Evolutionary conservation across 2,797 vertebrate species (phyloP), one percentile per base, ranked within the genome.

Genomic region (Hylomyscus alleni): DNA sequence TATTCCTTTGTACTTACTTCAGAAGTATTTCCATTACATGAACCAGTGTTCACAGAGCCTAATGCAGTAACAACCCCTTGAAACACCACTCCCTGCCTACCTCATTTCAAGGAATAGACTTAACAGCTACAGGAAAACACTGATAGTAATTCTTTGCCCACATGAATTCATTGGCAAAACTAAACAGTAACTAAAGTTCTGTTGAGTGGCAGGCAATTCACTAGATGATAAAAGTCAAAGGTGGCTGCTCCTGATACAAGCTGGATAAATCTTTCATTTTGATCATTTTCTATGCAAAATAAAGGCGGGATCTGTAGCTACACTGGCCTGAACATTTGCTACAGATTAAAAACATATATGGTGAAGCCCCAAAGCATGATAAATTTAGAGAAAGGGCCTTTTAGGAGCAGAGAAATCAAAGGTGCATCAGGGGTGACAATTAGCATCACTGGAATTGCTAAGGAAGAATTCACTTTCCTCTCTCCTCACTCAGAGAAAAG

Each of bases 111-210:
- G 31, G 37, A 52, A 62, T 1, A 31, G 52, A 13, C 65, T 60
- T 76, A 67, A 86, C 20, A 60, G 17, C 56, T 54, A 81, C 22
- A 54, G 94, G 84, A 76, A 67, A 89, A 60, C 29, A n/a, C 67
- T 1, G 7, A n/a, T 72, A 37, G n/a, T 72, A n/a, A n/a, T 72
- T 37, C 24, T 50, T 76, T 62, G 3, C 26, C 40, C 80, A 89
- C 26, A 72, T 77, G 58, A 89, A 60, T 58, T 85, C 80, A 75
- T 86, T 75, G 60, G 80, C 65, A 81, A 76, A 75, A 47, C 73
- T 47, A 14, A 85, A 80, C 17, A 84, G 26, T 85, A 80, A 89
- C 37, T 52, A 19, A 69, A 50, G 20, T 40, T 22, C 72, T 78
- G 80, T 34, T 50, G 72, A 9, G 56, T 26, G 40, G 9, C 65